Evolutionary conservation across 1,140 invertebrate species (phyloP).

Genomic region (Meteorus sp.): DNA sequence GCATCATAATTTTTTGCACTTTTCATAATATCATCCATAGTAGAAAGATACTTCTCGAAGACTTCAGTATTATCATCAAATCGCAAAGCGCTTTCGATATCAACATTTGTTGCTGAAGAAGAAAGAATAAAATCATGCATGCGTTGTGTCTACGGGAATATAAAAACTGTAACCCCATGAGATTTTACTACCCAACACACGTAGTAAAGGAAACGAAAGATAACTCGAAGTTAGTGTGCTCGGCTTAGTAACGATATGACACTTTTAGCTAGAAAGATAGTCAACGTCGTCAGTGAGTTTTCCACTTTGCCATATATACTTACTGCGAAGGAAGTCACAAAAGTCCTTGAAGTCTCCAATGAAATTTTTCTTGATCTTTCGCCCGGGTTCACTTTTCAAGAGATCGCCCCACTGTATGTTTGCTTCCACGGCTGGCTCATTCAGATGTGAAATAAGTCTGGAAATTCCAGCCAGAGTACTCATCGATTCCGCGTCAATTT

Average conservation of each 20-base stretch:
- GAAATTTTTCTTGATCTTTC: constrained; percentile 59
- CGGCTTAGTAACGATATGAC: no score
- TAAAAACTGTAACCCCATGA: not conserved
- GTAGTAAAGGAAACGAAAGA: constrained; percentile 31
- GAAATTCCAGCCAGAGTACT: constrained; percentile 53
- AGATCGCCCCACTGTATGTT: constrained; percentile 62
- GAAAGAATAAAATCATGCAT: not conserved
- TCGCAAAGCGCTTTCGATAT: constrained; percentile 61
- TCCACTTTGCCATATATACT: constrained; percentile 28
- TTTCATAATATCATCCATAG: constrained; percentile 54
- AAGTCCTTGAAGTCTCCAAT: constrained; percentile 61
- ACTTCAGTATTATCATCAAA: constrained; percentile 62
- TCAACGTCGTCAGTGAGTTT: constrained; percentile 37
- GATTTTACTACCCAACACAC: not conserved
- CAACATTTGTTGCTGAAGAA: constrained; percentile 63
- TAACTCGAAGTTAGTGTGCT: not conserved
- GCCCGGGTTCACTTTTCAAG: constrained; percentile 52
- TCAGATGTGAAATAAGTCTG: constrained; percentile 54
- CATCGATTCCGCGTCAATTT: constrained; percentile 43
- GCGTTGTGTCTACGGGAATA: not conserved
- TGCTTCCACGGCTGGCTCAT: constrained; percentile 52
- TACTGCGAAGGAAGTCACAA: constrained; percentile 60
- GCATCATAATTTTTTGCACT: constrained; percentile 58
- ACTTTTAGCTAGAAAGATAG: no score
- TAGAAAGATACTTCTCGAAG: constrained; percentile 60